Evolutionary conservation across 2,888 invertebrate genomes (phyloP), one percentile per base, ranked within the genome.

Genomic region (Lasioglossum zephyrum): DNA sequence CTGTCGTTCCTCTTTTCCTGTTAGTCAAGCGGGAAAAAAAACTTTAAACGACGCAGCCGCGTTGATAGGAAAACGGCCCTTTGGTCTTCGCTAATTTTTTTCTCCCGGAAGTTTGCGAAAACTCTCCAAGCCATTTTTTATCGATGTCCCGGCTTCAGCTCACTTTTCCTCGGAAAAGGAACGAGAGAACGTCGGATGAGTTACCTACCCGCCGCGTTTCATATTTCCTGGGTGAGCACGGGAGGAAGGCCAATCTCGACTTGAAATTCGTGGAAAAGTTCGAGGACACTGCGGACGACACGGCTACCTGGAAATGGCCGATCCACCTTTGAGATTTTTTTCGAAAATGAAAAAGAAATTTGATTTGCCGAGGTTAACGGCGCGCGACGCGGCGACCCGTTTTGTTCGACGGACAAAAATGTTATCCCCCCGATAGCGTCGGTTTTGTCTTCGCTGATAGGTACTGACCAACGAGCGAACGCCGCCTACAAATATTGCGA

Each of bases 111-210:
- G 69, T 82, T 74, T 47, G 69, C 78, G 13, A 82, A 44, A 44
- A 75, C 79, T 79, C 47, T 26, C 74, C 18, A 31, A 57, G 47
- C 18, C 47, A 70, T 82, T 82, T 77, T 81, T 77, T 66, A 81
- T 77, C 81, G 77, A 39, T 70, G 70, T 13, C 57, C 6, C 3
- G 47, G 18, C 39, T 83, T 79, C 49, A 39, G 39, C 31, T 11
- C 31, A 11, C 63, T 79, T 53, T 53, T 22, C 22, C 53, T 47
- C 11, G 60, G 13, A 31, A 60, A 57, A 36, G 39, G 57, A 82
- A 41, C 47, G 39, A 39, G 26, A 26, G 36, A 66, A 26, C 63
- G 11, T 41, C 57, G 49, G 53, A 66, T 41, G 31, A 69, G 63
- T 36, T 63, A 69, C 26, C 53, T 22, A 53, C 22, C 9, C 53